These are phyloP conservation scores for Lepus oiostolus DNA, from an alignment of 2,797 vertebrate genomes.

Conservation along the genomic window DNA sequence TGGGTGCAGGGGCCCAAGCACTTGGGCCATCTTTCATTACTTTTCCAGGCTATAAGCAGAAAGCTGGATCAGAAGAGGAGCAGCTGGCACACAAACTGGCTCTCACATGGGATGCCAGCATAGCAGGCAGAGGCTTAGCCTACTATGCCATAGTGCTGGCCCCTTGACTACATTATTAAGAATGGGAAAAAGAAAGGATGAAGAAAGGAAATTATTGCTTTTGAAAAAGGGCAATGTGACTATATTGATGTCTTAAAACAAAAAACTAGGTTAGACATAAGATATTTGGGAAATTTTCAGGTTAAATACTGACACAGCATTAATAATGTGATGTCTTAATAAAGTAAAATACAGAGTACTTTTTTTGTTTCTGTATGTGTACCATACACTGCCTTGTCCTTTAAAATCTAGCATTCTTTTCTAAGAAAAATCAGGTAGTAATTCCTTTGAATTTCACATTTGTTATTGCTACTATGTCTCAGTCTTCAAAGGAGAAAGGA, in stretches of 20 bases:
- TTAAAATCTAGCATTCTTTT: constrained; percentile 56
- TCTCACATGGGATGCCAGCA: too few species aligned
- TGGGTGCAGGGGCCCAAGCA: too few species aligned
- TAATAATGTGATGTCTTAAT: background rate
- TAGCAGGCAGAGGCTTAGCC: too few species aligned
- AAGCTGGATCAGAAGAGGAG: too few species aligned
- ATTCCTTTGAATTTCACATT: background rate
- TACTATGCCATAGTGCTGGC: too few species aligned
- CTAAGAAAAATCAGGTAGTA: background rate
- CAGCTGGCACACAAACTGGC: too few species aligned
- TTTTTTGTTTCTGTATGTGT: background rate
- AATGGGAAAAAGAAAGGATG: background rate
- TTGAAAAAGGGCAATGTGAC: background rate
- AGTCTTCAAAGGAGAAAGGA: constrained; percentile 26
- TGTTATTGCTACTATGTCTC: constrained; percentile 41
- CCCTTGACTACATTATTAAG: background rate
- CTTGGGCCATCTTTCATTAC: too few species aligned
- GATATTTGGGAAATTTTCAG: constrained; percentile 27
- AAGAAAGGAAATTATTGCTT: background rate
- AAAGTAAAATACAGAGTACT: constrained; percentile 1
- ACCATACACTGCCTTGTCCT: background rate
- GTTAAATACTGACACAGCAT: background rate
- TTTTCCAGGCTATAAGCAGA: too few species aligned
- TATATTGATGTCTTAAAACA: background rate
- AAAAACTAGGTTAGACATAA: background rate